These are phyloP conservation scores for Drosophila azteca DNA, from an alignment of 1,140 invertebrate species.

Conservation along the genomic window DNA sequence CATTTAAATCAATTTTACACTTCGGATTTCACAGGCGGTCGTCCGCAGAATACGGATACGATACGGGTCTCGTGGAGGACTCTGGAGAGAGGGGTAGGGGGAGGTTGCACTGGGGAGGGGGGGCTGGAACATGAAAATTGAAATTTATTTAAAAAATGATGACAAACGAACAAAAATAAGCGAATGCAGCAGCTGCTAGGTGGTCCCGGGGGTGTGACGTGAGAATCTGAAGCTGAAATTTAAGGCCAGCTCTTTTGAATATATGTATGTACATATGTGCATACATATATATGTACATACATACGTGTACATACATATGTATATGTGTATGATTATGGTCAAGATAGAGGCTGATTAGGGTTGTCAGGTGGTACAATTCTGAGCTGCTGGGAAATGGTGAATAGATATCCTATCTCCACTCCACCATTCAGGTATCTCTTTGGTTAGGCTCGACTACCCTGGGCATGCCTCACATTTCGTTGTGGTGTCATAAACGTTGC, in stretches of 20 bases:
- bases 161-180: conserved; percentile 81
- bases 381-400: no score
- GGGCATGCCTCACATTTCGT: conserved; percentile 58
- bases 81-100: no score
- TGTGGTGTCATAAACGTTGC: conserved; percentile 68
- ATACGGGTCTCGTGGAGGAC: conserved; percentile 7
- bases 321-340: conserved; percentile 42
- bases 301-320: conserved; percentile 33
- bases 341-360: conserved; percentile 68
- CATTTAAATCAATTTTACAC: conserved; percentile 84
- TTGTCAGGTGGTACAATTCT: conserved; percentile 29
- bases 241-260: conserved; percentile 57
- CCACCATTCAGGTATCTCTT: not conserved
- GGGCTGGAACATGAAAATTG: conserved; percentile 52
- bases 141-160: conserved; percentile 84
- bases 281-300: conserved; percentile 30
- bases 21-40: conserved; percentile 74
- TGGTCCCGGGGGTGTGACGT: conserved; percentile 78
- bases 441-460: conserved; percentile 53
- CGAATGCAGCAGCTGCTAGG: conserved; percentile 73
- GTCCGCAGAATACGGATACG: conserved; percentile 51
- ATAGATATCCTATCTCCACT: not conserved
- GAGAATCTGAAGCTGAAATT: conserved; percentile 72
- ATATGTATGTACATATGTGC: conserved; percentile 3
- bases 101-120: not conserved